Base-by-base conservation (phyloP, 2,797 vertebrate genomes). In the Cichlasoma orientale region DNA sequence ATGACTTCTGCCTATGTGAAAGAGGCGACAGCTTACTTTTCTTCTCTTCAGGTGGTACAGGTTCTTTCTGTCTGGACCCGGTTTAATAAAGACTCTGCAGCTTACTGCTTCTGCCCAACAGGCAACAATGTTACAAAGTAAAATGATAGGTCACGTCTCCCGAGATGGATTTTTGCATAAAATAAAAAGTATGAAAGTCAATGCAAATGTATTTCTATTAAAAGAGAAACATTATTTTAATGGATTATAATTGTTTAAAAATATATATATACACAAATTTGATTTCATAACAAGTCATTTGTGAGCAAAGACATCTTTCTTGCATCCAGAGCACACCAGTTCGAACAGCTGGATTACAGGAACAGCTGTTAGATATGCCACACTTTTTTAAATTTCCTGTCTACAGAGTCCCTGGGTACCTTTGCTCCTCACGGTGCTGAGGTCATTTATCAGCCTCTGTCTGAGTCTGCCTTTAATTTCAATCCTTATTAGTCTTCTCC, bases 401-500 rank as follows among this genome's bases (percentile, higher is more conserved):
- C 27, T 50, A 27, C 12, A 77, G 52, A 57, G 27, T 69, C n/a
- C 55, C 57, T 21, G 2, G 29, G 19, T 74, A 16, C 44, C 38
- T 57, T 68, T 11, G 36, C 41, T 71, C 11, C 59, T 74, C 18
- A 68, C 33, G 1, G 18, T 56, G 25, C 2, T 23, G 54, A 7
- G 16, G 7, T 75, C 5, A 7, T 56, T 66, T 41, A 77, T 54
- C 56, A 72, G 18, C 7, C 18, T 80, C 61, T 7, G 57, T 47
- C 29, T 9, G 12, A 85, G n/a, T 63, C 18, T 25, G 13, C 23
- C 41, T 80, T 68, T 74, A 56, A 78, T 68, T 68, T 38, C 12
- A 69, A 7, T 3, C 56, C 61, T 53, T 33, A 36, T 68, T 41
- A 74, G 56, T 75, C 16, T 6, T 10, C 54, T 73, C 21, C 13